These are phyloP conservation scores for Drosophila austrosaltans DNA, from an alignment of 2,888 invertebrate species.

Conservation along the genomic window DNA sequence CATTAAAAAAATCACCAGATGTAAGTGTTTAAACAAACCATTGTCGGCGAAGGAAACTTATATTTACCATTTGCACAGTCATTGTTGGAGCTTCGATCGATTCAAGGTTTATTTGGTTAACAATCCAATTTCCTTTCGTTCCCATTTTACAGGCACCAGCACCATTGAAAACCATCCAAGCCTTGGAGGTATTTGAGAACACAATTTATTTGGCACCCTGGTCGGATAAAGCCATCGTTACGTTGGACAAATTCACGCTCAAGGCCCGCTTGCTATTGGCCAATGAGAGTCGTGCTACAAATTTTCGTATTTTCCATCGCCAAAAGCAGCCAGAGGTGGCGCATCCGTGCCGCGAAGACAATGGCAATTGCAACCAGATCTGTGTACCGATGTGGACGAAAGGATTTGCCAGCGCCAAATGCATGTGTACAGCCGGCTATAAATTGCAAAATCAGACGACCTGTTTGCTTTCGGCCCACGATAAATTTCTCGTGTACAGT, in stretches of 20 bases:
- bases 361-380: slow-evolving; percentile 90
- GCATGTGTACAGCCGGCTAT: slow-evolving; percentile 90
- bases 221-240: slow-evolving; percentile 87
- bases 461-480: slow-evolving; percentile 86
- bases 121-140: slow-evolving; percentile 29
- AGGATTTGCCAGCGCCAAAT: slow-evolving; percentile 86
- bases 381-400: slow-evolving; percentile 88
- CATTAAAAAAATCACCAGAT: slow-evolving; percentile 80
- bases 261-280: slow-evolving; percentile 84
- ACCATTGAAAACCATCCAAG: slow-evolving; percentile 85
- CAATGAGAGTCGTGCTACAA: slow-evolving; percentile 86
- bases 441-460: slow-evolving; percentile 85
- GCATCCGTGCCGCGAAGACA: slow-evolving; percentile 88
- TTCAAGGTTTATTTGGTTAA: too few species aligned
- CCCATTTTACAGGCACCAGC: slow-evolving; percentile 68
- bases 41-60: background rate
- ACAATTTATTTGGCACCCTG: slow-evolving; percentile 90
- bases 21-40: slow-evolving; percentile 61
- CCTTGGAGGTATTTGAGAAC: slow-evolving; percentile 90
- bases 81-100: too few species aligned
- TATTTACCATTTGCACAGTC: too few species aligned
- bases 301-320: slow-evolving; percentile 90
- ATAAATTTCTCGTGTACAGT: slow-evolving; percentile 87
- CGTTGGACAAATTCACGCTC: slow-evolving; percentile 86
- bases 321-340: slow-evolving; percentile 89